Evolutionary conservation across 2,797 vertebrate genomes (phyloP), one percentile per base, ranked within the genome.

Genomic region (Peromyscus aztecus): DNA sequence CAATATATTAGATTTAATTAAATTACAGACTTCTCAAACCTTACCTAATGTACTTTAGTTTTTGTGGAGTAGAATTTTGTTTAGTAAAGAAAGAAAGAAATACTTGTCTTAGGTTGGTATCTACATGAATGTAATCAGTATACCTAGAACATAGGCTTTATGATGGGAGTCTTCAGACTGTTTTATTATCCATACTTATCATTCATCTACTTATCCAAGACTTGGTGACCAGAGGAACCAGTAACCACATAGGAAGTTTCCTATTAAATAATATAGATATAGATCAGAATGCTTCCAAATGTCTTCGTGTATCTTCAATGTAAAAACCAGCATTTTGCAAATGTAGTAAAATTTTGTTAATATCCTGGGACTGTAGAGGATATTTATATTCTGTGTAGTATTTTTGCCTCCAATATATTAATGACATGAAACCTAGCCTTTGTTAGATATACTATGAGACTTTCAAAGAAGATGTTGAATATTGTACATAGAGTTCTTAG

Each of bases 141-240:
- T 57, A 6, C 16, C 57, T 43, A 69, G 43, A 34, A 65, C 59
- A 57, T 17, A 2, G 13, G 19, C 31, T 97, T 85, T 81, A 16
- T 6, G 77, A 17, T 59, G 19, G 92, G 46, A 85, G 34, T 57
- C 76, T 94, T 91, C 4, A 40, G 23, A 65, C 40, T 78, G 34
- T 87, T 92, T 82, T 23, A 59, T 49, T 84, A 29, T 67, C 49
- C 13, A 46, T 2, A 43, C 46, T 49, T 76, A n/a, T 49, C 69
- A n/a, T 91, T 91, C 17, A 52, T 67, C 65, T 75, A 80, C n/a
- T 96, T 81, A 75, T 59, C 40, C 14, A 55, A 88, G 43, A 59
- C 21, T 82, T 29, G 75, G 5, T 88, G 46, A 73, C 65, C 61
- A 77, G 82, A 83, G 24, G 59, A 89, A 37, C 12, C 29, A 52